phyloP scores from a whole-genome alignment of 2,113 vertebrate genomes.

The Cyphomyrus plagiostoma region DNA sequence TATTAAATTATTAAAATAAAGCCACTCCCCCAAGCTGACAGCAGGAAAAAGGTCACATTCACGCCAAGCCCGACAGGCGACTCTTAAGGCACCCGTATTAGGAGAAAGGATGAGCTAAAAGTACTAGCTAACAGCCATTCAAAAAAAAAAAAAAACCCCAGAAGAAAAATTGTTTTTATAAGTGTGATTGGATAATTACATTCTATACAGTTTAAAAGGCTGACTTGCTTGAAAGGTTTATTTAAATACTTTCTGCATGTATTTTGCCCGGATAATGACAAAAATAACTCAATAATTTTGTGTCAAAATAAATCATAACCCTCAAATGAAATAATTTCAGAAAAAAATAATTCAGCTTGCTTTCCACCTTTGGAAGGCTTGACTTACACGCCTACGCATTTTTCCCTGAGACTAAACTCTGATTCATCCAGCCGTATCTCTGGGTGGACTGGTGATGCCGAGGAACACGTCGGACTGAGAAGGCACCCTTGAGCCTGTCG shows the following conservation, averaged over 20 bases:
- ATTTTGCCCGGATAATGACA: not conserved
- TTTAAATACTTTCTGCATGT: not conserved
- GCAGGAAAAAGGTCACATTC: not conserved
- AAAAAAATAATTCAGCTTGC: not conserved
- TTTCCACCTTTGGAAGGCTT: not conserved
- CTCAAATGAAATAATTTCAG: not conserved
- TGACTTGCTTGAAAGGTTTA: not conserved
- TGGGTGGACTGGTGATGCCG: not conserved
- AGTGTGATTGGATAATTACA: not conserved
- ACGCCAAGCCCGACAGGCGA: not conserved
- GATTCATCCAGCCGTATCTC: not conserved
- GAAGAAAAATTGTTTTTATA: not conserved
- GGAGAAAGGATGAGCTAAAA: not conserved
- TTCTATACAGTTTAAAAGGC: not conserved
- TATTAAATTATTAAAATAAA: conserved; percentile 13
- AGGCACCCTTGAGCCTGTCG: not conserved
- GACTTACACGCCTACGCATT: not conserved
- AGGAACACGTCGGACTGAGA: not conserved
- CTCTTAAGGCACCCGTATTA: not conserved
- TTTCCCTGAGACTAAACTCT: not conserved
- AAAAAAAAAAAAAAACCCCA: not conserved
- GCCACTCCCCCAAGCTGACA: not conserved
- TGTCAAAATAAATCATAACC: not conserved
- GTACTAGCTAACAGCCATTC: not conserved
- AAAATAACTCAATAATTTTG: not conserved